phyloP scores from a whole-genome alignment of 2,113 vertebrate species.

The Gavia stellata region DNA sequence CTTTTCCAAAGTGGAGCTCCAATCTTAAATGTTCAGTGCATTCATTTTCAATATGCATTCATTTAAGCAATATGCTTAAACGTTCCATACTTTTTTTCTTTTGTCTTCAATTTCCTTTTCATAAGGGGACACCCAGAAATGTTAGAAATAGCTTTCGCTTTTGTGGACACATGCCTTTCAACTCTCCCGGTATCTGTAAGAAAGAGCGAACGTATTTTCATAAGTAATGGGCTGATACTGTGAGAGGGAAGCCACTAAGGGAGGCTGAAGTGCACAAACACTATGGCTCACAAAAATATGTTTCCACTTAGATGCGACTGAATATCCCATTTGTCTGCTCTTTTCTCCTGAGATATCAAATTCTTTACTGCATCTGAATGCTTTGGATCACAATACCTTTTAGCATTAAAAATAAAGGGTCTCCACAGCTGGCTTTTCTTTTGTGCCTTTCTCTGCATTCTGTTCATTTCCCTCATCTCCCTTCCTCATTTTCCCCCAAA shows the following conservation, averaged over 20 bases:
- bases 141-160: background rate
- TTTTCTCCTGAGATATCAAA: background rate
- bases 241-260: background rate
- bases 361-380: background rate
- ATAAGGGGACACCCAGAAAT: background rate
- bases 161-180: background rate
- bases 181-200: background rate
- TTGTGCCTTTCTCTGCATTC: background rate
- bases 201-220: background rate
- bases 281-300: background rate
- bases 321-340: background rate
- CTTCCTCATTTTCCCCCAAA: background rate
- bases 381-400: background rate
- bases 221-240: background rate
- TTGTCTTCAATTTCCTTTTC: background rate
- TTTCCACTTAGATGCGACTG: background rate
- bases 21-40: background rate
- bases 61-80: background rate
- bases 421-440: background rate
- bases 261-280: background rate
- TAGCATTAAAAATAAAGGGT: background rate
- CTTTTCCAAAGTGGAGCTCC: background rate
- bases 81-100: background rate
- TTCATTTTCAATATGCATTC: background rate
- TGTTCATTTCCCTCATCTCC: background rate